Conservation (phyloP, 2,888 invertebrate species). For the Lycocerus yunnanus region DNA sequence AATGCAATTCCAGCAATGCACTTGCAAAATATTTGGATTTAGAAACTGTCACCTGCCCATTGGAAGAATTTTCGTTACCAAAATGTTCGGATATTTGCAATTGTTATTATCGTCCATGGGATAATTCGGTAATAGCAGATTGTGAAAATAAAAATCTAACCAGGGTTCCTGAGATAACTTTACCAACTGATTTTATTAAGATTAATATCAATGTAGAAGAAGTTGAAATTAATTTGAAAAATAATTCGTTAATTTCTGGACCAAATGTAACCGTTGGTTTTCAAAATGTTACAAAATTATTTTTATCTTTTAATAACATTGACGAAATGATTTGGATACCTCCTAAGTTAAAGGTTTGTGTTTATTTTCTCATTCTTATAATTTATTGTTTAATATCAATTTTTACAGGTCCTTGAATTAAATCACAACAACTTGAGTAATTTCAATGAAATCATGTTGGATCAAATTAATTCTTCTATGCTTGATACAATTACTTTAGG, state of each 20-base stretch:
- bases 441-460: conserved; percentile 54
- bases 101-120: conserved; percentile 51
- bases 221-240: conserved; percentile 40
- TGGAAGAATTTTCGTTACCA: conserved; percentile 39
- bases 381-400: not conserved
- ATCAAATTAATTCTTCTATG: conserved; percentile 50
- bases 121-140: conserved; percentile 58
- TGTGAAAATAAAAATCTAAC: conserved; percentile 59
- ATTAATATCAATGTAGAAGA: conserved; percentile 29
- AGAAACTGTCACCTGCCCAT: conserved; percentile 55
- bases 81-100: conserved; percentile 54
- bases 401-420: conserved; percentile 56
- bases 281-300: conserved; percentile 57
- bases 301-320: conserved; percentile 58
- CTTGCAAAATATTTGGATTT: conserved; percentile 52
- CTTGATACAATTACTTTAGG: conserved; percentile 53
- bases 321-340: conserved; percentile 56
- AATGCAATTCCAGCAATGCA: conserved; percentile 50
- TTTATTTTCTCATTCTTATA: conserved; percentile 3
- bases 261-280: conserved; percentile 49
- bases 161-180: conserved; percentile 50
- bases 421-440: conserved; percentile 60
- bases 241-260: conserved; percentile 32
- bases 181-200: conserved; percentile 5
- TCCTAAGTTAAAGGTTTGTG: conserved; percentile 49